These are phyloP conservation scores for Pagrus major DNA, from an alignment of 2,113 vertebrate genomes.

Conservation along the genomic window DNA sequence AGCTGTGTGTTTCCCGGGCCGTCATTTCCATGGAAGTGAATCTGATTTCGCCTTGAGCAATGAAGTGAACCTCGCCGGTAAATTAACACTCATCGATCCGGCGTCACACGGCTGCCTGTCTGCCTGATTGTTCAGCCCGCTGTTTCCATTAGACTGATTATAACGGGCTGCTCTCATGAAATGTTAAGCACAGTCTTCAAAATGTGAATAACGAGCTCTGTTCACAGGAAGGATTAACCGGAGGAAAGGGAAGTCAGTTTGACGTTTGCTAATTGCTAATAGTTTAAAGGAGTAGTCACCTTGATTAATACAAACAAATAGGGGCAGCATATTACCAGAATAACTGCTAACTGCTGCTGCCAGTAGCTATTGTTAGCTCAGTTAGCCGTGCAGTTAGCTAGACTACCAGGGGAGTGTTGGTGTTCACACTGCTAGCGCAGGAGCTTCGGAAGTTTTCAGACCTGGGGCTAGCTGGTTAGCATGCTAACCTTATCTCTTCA, in stretches of 20 bases:
- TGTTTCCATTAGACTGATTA: conserved; percentile 46
- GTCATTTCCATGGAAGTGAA: conserved; percentile 50
- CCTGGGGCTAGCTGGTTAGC: too few species aligned
- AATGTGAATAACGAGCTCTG: background rate
- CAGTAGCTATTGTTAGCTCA: too few species aligned
- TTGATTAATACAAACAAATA: too few species aligned
- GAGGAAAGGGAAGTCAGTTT: background rate
- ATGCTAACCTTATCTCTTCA: too few species aligned
- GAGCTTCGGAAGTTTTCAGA: too few species aligned
- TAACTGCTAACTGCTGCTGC: too few species aligned
- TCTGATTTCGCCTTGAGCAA: conserved; percentile 39
- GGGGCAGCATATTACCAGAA: too few species aligned
- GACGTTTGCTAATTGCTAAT: background rate
- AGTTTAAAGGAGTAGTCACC: too few species aligned
- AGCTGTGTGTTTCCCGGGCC: conserved; percentile 11
- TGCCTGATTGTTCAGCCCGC: conserved; percentile 10
- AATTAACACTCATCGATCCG: conserved; percentile 44
- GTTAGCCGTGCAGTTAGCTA: too few species aligned
- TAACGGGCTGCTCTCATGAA: conserved; percentile 5
- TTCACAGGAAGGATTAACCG: background rate
- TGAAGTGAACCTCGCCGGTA: conserved; percentile 26
- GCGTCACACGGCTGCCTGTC: background rate
- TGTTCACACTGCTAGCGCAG: too few species aligned
- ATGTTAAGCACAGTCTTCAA: background rate
- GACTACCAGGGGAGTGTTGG: too few species aligned